Evolutionary conservation across 2,888 invertebrate genomes (phyloP), one percentile per base, ranked within the genome.

Genomic region (Lasioglossum morio): DNA sequence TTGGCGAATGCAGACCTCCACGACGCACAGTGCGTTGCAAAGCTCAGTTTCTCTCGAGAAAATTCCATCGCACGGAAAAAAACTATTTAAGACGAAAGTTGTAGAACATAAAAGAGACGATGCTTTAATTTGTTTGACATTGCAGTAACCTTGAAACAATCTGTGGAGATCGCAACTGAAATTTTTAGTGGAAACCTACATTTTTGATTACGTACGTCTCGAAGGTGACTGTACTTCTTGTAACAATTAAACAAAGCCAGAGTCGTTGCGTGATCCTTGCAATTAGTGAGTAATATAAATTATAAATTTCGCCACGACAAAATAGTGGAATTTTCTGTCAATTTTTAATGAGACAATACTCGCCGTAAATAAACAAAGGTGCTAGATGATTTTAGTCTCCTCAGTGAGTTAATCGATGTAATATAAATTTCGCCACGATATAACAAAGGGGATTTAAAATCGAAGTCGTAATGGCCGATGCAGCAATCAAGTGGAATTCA

Each of bases 361-460:
- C n/a, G 57, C 12, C n/a, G 12, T 12, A 57, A 57, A 27, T 57
- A 12, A n/a, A n/a, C 0, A 3, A 57, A 4, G 57, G 23, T 10
- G 57, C n/a, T n/a, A 12, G 57, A 10, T 57, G n/a, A 57, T 4
- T n/a, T 57, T 10, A n/a, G n/a, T 1, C 8, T 4, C 0, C 57
- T 14, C 4, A 4, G n/a, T 57, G 57, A 4, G n/a, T n/a, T n/a
- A n/a, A 57, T 23, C 12, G 12, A 12, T 57, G 12, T 57, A 57
- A 0, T 57, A 12, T n/a, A n/a, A 57, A 57, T 57, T 57, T n/a
- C 57, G 12, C 12, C 57, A 12, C 57, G n/a, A n/a, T 4, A 4
- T n/a, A 40, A n/a, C 70, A 14, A 14, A 8, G n/a, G 23, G 19
- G n/a, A 80, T 60, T 75, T 60, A 80, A 80, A 48, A 63, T 40